Evolutionary conservation across 2,888 invertebrate species (phyloP).

Genomic region (Serrognathus titanus): DNA sequence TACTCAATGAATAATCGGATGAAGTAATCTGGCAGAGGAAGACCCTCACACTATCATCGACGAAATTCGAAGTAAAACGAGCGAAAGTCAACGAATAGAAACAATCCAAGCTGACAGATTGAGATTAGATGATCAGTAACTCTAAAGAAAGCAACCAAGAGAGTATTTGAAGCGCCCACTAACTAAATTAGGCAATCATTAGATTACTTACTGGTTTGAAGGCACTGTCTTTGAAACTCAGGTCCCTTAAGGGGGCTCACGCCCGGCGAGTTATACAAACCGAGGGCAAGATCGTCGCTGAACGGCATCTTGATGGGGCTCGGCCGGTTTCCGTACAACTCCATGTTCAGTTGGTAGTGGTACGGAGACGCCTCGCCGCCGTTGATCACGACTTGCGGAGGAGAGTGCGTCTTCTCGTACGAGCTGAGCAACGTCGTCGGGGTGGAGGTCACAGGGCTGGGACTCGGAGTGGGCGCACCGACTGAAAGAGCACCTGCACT

Average conservation of each 20-base stretch:
- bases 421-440: constrained; percentile 25
- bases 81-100: too few species aligned
- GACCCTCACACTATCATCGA: too few species aligned
- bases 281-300: constrained; percentile 36
- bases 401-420: constrained; percentile 26
- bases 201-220: constrained; percentile 38
- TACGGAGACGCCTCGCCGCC: constrained; percentile 46
- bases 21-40: too few species aligned
- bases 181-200: too few species aligned
- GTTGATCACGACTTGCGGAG: constrained; percentile 23
- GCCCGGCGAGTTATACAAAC: constrained; percentile 36
- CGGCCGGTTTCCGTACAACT: constrained; percentile 35
- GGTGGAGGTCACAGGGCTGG: constrained; percentile 41
- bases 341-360: constrained; percentile 41
- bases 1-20: too few species aligned
- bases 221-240: constrained; percentile 35
- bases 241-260: constrained; percentile 42
- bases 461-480: constrained; percentile 41
- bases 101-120: too few species aligned
- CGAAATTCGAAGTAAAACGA: too few species aligned
- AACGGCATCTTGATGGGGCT: constrained; percentile 46
- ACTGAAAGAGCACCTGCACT: constrained; percentile 43
- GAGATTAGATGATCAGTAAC: too few species aligned
- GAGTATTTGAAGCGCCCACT: too few species aligned
- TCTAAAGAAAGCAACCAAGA: too few species aligned